phyloP scores from a whole-genome alignment of 2,113 vertebrate genomes.

The Psammodynastes pulverulentus region DNA sequence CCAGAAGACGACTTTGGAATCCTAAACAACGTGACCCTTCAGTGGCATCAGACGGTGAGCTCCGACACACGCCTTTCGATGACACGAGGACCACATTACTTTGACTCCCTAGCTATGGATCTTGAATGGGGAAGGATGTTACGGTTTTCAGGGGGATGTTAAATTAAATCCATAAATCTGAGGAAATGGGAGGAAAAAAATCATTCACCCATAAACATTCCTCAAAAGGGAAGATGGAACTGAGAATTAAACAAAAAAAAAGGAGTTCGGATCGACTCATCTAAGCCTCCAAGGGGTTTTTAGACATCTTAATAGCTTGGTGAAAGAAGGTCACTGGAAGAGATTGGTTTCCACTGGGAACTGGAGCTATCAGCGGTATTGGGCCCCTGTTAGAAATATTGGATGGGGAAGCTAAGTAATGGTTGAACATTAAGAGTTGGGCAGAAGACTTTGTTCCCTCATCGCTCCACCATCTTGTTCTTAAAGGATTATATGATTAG shows the following conservation, averaged over 20 bases:
- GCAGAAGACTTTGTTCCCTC: slow-evolving; percentile 18
- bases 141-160: slow-evolving; percentile 35
- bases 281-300: slow-evolving; percentile 30
- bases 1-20: background rate
- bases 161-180: slow-evolving; percentile 43
- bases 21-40: background rate
- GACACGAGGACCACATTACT: background rate
- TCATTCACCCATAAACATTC: slow-evolving; percentile 24
- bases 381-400: slow-evolving; percentile 30
- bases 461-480: background rate
- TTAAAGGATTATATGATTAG: slow-evolving; percentile 9
- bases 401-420: slow-evolving; percentile 28
- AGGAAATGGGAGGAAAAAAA: slow-evolving; percentile 30
- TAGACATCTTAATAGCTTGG: slow-evolving; percentile 48
- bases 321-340: slow-evolving; percentile 41
- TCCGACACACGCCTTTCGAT: background rate
- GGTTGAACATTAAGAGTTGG: slow-evolving; percentile 1
- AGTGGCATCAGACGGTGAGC: background rate
- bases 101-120: background rate
- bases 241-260: slow-evolving; percentile 13
- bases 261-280: slow-evolving; percentile 40
- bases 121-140: slow-evolving; percentile 7
- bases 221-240: slow-evolving; percentile 30
- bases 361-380: slow-evolving; percentile 17
- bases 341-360: slow-evolving; percentile 30